phyloP scores from a whole-genome alignment of 1,140 invertebrate genomes.

The Halictus rubicundus region DNA sequence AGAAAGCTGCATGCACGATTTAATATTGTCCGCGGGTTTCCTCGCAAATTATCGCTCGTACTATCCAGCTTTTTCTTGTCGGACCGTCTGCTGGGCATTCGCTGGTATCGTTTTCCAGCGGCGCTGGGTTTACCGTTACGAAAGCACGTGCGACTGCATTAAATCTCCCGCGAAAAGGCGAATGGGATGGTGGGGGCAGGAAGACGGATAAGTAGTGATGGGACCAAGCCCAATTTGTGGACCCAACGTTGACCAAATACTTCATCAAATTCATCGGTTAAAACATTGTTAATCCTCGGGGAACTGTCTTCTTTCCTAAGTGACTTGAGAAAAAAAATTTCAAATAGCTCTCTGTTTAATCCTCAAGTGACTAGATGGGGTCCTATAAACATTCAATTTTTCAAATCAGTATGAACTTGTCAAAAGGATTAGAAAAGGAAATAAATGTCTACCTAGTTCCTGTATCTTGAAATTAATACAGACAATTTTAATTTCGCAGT shows the following conservation, averaged over 20 bases:
- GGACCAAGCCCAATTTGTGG: background rate
- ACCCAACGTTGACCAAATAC: background rate
- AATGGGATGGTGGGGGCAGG: conserved; percentile 25
- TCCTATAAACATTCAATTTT: too few relatives aligned
- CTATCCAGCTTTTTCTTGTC: conserved; percentile 40
- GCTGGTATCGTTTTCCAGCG: conserved; percentile 52
- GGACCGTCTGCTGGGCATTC: conserved; percentile 17
- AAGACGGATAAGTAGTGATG: conserved; percentile 32
- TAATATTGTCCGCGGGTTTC: conserved; percentile 27
- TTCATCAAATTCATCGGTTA: too few relatives aligned
- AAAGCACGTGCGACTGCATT: conserved; percentile 60
- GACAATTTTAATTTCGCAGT: too few relatives aligned
- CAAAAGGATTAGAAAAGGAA: too few relatives aligned
- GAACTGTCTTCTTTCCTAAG: too few relatives aligned
- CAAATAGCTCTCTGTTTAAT: too few relatives aligned
- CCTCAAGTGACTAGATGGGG: too few relatives aligned
- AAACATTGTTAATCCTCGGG: too few relatives aligned
- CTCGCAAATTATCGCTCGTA: conserved; percentile 45
- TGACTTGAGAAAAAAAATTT: too few relatives aligned
- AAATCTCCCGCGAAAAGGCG: conserved; percentile 45
- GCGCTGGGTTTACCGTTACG: conserved; percentile 51
- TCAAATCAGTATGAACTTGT: too few relatives aligned
- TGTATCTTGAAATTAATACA: too few relatives aligned
- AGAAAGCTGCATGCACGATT: conserved; percentile 8
- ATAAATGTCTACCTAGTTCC: too few relatives aligned